Evolutionary conservation across 2,797 vertebrate species (phyloP), one percentile per base, ranked within the genome.

Genomic region (Phrynocephalus forsythii): DNA sequence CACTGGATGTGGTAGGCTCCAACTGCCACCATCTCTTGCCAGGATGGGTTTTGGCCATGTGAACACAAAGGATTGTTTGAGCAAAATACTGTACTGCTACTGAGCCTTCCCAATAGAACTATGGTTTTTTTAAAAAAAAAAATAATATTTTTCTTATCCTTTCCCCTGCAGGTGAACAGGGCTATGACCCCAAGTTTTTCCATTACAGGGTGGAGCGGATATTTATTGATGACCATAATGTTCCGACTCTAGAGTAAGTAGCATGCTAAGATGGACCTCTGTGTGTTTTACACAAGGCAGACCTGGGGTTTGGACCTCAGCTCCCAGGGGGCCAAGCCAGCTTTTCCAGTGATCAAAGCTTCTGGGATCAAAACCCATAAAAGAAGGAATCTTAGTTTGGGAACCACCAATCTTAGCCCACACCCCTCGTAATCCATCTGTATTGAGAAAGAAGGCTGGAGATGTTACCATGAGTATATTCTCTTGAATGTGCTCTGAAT

Each of bases 171-270:
- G 99, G 98, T 96, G 98, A 99, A 94, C 98, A 97, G 95, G 96
- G 97, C 82, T 99, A 99, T 68, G 98, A 99, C 91, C 98, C 98
- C 1, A 95, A 97, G 92, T 95, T 97, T 93, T 99, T 99, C 95
- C 98, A 99, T 96, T 97, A 98, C 91, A 97, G 96, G 84, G 98
- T 99, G 20, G 97, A 97, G 78, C 96, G 98, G 52, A 96, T 99
- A 75, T 98, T 98, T 94, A 98, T 99, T 76, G 98, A 98, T 48
- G 98, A 99, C 95, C 99, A 99, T 91, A 99, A 98, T 3, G 98
- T 99, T 6, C 99, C 99, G 44, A 93, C 97, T 0, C 92, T 99
- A 44, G 96, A 96, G 99, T 99, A 95, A 98, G 98, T 97, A 52
- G 18, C 4, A 52, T 24, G 3, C 13, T 28, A 76, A 18, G 2